Base-by-base conservation (phyloP, 1,140 invertebrate genomes). In the Heliconius himera region DNA sequence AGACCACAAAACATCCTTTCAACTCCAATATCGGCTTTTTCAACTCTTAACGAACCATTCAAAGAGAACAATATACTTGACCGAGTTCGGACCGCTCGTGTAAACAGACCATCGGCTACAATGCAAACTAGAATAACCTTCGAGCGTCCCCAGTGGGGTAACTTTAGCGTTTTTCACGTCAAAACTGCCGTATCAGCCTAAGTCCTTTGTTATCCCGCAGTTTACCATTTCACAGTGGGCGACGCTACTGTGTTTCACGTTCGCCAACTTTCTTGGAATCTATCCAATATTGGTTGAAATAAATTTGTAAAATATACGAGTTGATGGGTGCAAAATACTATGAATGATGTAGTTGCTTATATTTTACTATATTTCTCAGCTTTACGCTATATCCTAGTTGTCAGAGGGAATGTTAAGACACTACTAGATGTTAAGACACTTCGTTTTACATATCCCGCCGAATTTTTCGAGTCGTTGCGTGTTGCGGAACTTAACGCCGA, bases 81-180 rank as follows among this genome's bases (percentile, higher is more conserved):
- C 49, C 66, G 60, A 80, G 51, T 78, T 78, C 20, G 54, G 38
- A 56, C 60, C 51, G 36, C 51, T 80, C 41, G 38, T 36, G 66
- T 56, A 80, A 77, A 26, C 71, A 73, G 26, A 49, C 36, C 22
- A 26, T 29, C 60, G 70, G 49, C 38, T 36, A 74, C 71, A 78
- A 78, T 76, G 75, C 74, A 77, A 76, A 71, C 51, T 51, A 74
- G 71, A 38, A 70, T 78, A 81, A 83, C 82, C 79, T 78, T 72
- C 77, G 76, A 82, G 74, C 78, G 73, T 81, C 83, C 80, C 81
- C 86, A 29, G 75, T 72, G 80, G 81, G 71, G 73, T 41, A 85
- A 86, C 77, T 88, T 86, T 81, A 84, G 79, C 81, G 83, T 85
- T 88, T 87, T 88, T 87, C 83, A 83, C 77, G 80, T 84, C 85